Evolutionary conservation across 2,797 vertebrate species (phyloP), one percentile per base, ranked within the genome.

Genomic region (Microctenopoma lineatum): DNA sequence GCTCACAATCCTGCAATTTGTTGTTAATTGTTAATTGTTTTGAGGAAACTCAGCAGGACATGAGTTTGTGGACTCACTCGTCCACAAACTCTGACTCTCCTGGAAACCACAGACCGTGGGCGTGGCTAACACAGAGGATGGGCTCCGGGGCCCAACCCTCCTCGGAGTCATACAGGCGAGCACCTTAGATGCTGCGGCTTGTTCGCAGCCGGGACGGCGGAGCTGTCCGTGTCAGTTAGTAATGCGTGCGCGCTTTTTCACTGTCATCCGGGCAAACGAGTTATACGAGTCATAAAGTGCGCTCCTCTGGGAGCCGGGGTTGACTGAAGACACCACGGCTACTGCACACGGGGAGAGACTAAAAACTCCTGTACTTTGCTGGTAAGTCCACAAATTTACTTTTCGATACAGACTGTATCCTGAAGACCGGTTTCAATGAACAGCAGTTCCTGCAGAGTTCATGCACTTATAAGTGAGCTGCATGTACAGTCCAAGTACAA

Each of bases 341-440:
- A 1, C 8, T 26, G 38, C 46, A 18, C 52, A 11, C 45, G 53
- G 26, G 59, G 41, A 68, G 36, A 67, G 45, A 52, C 55, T 34
- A 13, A 34, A 70, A 72, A 46, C 71, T 63, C 46, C 57, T 50
- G 55, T 58, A 45, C 59, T 18, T 68, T 62, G 75, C 64, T 6
- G 83, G 88, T 89, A 77, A 73, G 73, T 61, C 15, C 15, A 3
- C n/a, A 25, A 11, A 13, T 47, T 15, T 11, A 16, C 12, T 29
- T 18, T 13, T 11, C 0, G 2, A 4, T 3, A 6, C 1, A 38
- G n/a, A 11, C 3, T 50, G 41, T n/a, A 4, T 9, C 5, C 55
- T 48, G 55, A 36, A 55, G 16, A 76, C 18, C 18, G 2, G 36
- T 18, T 3, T 15, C 32, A 41, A n/a, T 25, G 7, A 8, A 39